phyloP scores from a whole-genome alignment of 2,888 invertebrate species.

The Nudaria mundana region DNA sequence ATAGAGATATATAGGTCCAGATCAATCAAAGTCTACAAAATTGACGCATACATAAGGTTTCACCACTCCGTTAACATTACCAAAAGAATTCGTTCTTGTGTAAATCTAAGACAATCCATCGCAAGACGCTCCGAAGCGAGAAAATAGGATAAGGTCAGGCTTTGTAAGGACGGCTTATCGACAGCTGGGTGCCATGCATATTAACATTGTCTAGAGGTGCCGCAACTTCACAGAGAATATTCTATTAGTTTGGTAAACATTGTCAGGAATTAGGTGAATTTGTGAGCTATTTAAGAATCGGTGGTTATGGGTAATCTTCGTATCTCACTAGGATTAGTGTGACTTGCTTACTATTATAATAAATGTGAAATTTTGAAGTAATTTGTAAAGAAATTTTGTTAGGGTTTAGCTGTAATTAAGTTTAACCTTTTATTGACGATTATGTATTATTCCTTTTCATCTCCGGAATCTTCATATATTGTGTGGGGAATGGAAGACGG shows the following conservation, averaged over 20 bases:
- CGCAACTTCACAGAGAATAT: slow-evolving; percentile 51
- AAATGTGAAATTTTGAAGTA: too few relatives aligned
- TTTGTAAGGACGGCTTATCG: slow-evolving; percentile 62
- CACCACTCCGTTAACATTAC: slow-evolving; percentile 19
- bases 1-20: too few relatives aligned
- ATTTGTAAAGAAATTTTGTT: too few relatives aligned
- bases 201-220: slow-evolving; percentile 54
- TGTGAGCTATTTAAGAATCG: too few relatives aligned
- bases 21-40: too few relatives aligned
- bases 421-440: too few relatives aligned
- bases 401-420: too few relatives aligned
- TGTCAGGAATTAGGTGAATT: neutral
- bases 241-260: slow-evolving; percentile 43
- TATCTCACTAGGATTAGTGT: neutral
- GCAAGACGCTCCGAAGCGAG: slow-evolving; percentile 42
- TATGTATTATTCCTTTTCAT: too few relatives aligned
- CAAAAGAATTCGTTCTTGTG: slow-evolving; percentile 33
- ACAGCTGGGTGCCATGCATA: slow-evolving; percentile 63
- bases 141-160: slow-evolving; percentile 65
- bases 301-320: neutral
- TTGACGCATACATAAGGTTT: too few relatives aligned
- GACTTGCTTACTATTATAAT: too few relatives aligned
- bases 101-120: slow-evolving; percentile 52
- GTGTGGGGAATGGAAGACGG: too few relatives aligned
- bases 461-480: too few relatives aligned